Evolutionary conservation across 1,140 invertebrate species (phyloP).

Genomic region (Diabrotica virgifera): DNA sequence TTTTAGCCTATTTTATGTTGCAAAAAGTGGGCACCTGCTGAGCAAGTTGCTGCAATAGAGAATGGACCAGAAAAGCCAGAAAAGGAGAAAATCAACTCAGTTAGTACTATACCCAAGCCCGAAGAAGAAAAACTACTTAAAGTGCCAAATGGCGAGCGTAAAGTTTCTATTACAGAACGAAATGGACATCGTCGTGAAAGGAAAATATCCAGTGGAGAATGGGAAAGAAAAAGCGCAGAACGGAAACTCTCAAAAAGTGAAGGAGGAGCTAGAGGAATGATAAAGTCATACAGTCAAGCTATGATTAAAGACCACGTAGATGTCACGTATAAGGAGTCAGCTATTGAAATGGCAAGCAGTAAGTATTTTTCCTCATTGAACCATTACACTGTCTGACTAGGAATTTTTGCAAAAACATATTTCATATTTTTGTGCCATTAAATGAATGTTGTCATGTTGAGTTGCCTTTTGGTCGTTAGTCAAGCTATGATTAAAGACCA

Average conservation of each 20-base stretch:
- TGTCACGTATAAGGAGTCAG: conserved; percentile 11
- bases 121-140: conserved; percentile 10
- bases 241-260: background rate
- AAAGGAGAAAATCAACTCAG: background rate
- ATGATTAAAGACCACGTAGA: conserved; percentile 6
- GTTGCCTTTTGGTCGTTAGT: too few species aligned
- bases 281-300: background rate
- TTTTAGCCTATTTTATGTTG: conserved; percentile 32
- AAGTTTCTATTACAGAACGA: background rate
- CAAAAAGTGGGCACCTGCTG: conserved; percentile 20
- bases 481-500: conserved; percentile 4
- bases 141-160: background rate
- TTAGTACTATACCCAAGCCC: background rate
- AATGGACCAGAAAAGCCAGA: background rate
- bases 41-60: background rate
- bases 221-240: background rate
- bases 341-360: conserved; percentile 17
- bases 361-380: background rate
- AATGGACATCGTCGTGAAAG: background rate
- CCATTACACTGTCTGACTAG: background rate
- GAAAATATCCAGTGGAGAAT: background rate
- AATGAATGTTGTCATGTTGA: too few species aligned
- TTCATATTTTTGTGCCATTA: too few species aligned
- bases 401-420: too few species aligned
- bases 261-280: background rate